Base-by-base conservation (phyloP, 2,888 invertebrate species). In the Folsomia candida region DNA sequence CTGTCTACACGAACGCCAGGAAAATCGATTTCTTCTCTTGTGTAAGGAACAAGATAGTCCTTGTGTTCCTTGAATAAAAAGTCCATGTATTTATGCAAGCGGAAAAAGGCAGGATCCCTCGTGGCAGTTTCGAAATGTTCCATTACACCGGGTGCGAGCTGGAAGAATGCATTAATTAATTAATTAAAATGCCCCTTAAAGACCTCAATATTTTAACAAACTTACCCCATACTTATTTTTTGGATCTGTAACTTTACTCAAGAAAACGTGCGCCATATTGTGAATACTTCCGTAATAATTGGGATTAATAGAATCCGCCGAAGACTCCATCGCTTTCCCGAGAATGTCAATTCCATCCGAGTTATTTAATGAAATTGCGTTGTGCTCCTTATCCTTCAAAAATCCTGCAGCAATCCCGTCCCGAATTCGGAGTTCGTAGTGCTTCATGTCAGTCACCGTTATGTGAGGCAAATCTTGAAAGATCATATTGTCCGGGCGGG, bases 331-430 rank as follows among this genome's bases (percentile, higher is more conserved):
- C 26, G 78, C 54, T 29, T 68, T 60, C 68, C 80, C 80, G 6
- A 80, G 72, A 37, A 78, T 54, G 54, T 80, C 71, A 51, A 80
- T 78, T 47, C 80, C 80, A 28, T 74, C 51, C 6, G 71, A 69
- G 51, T 69, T 64, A 25, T 72, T 75, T 14, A 18, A 26, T 51
- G 22, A 14, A 47, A 51, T 14, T 14, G 58, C 4, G 25, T 6
- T 51, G 1, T 24, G 28, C 18, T 25, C 22, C 37, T 14, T 29
- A 22, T 71, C 69, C 3, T 70, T 20, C 58, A 85, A 83, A 78
- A 81, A 86, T 79, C 88, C 88, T 75, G 84, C 85, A 71, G 87
- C 84, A 74, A 88, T 86, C 74, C 87, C 86, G 72, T 87, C 87
- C 67, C 83, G 84, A 73, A 88, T 87, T 72, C 88, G 86, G 67